A percentile compares a stretch with the other conserved stretches of the same genome.
These are phyloP conservation scores for Atta colombica DNA, from an alignment of 1,140 invertebrate genomes.

Conservation along the genomic window DNA sequence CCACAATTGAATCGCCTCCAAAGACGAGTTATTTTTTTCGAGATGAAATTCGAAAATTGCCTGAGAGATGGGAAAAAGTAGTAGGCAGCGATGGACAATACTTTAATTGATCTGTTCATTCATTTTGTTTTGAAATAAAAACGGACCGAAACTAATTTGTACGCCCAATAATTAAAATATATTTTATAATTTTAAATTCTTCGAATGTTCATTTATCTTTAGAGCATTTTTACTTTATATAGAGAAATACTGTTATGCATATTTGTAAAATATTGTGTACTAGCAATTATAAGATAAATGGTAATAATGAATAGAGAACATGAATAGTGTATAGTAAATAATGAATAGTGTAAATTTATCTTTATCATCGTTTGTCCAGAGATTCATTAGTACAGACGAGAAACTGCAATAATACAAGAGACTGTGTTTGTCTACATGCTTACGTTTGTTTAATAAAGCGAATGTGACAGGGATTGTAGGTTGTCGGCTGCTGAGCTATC, in stretches of 20 bases:
- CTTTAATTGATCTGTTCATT: too few species aligned
- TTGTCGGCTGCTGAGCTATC: background rate
- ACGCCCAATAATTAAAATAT: background rate
- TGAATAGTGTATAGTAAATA: too few species aligned
- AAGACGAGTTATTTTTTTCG: too few species aligned
- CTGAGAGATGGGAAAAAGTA: too few species aligned
- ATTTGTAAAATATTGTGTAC: background rate
- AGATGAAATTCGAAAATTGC: too few species aligned
- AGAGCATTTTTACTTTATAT: background rate
- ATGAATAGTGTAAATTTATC: conserved; percentile 14
- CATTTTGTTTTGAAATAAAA: too few species aligned
- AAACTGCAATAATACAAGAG: background rate
- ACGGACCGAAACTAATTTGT: too few species aligned
- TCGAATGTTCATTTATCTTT: background rate
- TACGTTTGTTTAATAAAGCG: conserved; percentile 3
- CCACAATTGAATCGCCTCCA: too few species aligned
- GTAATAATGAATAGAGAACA: background rate
- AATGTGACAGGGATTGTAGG: background rate
- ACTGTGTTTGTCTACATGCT: conserved; percentile 14
- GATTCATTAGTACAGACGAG: conserved; percentile 5
- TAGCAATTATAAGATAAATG: background rate
- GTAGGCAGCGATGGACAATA: too few species aligned
- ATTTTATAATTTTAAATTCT: background rate
- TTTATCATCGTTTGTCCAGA: background rate
- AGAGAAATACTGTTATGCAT: background rate